phyloP scores from a whole-genome alignment of 2,888 invertebrate genomes.

The Chaetoderma sp. region DNA sequence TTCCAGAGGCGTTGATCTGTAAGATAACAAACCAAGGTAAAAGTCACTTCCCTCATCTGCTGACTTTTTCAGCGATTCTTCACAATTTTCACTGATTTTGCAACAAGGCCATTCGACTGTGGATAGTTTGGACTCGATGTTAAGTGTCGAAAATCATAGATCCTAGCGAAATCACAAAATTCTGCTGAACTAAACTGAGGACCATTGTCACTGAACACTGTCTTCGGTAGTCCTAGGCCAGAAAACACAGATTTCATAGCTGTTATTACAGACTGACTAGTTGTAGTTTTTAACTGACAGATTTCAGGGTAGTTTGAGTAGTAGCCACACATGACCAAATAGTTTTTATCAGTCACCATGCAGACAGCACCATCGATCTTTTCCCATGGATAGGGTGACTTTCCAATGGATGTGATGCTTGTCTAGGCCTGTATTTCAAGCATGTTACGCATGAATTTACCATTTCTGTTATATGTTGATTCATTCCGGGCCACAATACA shows the following conservation, averaged over 20 bases:
- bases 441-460: constrained; percentile 5
- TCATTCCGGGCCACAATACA: constrained; percentile 30
- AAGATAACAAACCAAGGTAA: too few species aligned
- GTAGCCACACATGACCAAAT: constrained; percentile 18
- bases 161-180: background rate
- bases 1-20: too few species aligned
- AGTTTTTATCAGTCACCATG: constrained; percentile 12
- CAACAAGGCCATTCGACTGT: constrained; percentile 4
- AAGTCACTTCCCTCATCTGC: too few species aligned
- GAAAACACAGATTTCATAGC: background rate
- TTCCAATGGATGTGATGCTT: constrained; percentile 15
- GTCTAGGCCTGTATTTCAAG: constrained; percentile 12
- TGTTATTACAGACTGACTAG: background rate
- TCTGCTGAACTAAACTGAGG: constrained; percentile 20
- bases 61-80: too few species aligned
- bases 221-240: constrained; percentile 27
- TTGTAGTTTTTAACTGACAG: background rate
- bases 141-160: background rate
- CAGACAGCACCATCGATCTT: constrained; percentile 24
- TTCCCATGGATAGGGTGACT: constrained; percentile 19
- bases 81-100: constrained; percentile 7
- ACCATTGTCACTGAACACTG: constrained; percentile 34
- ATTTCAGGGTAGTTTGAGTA: constrained; percentile 14
- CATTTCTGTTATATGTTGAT: constrained; percentile 22
- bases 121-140: background rate